Conservation (phyloP, 2,888 invertebrate species). For the Miltochrista miniata region DNA sequence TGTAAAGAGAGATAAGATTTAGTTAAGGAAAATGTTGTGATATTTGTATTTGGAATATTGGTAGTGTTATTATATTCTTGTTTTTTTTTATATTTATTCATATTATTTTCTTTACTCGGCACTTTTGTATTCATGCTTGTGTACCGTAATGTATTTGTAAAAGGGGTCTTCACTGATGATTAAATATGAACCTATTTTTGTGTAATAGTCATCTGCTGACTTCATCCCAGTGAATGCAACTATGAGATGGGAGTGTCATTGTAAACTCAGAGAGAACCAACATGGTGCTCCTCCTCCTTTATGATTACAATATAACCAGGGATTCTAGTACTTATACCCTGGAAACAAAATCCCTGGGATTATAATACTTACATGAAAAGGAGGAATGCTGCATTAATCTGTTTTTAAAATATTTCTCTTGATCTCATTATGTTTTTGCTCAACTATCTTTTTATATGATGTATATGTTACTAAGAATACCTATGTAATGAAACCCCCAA, state of each 20-base stretch:
- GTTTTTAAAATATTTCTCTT: constrained; percentile 22
- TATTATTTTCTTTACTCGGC: constrained; percentile 4
- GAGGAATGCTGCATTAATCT: neutral
- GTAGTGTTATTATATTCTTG: constrained; percentile 41
- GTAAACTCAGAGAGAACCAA: too few species aligned
- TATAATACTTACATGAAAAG: too few species aligned
- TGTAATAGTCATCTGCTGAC: too few species aligned
- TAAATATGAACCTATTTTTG: too few species aligned
- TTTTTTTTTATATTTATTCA: constrained; percentile 19
- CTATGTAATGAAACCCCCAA: constrained; percentile 23
- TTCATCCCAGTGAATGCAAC: too few species aligned
- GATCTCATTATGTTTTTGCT: constrained; percentile 59
- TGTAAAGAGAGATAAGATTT: constrained; percentile 75
- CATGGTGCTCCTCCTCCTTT: too few species aligned
- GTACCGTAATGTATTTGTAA: neutral
- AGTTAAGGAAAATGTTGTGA: constrained; percentile 81
- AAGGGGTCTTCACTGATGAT: constrained; percentile 1
- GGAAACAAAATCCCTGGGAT: too few species aligned
- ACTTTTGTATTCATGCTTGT: neutral
- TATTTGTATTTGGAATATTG: constrained; percentile 84
- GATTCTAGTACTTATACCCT: too few species aligned
- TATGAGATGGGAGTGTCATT: too few species aligned
- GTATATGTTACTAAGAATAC: constrained; percentile 21
- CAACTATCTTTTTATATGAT: constrained; percentile 37
- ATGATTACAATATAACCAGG: neutral